Conservation (phyloP, 2,888 invertebrate species). For the Taenaris catops region DNA sequence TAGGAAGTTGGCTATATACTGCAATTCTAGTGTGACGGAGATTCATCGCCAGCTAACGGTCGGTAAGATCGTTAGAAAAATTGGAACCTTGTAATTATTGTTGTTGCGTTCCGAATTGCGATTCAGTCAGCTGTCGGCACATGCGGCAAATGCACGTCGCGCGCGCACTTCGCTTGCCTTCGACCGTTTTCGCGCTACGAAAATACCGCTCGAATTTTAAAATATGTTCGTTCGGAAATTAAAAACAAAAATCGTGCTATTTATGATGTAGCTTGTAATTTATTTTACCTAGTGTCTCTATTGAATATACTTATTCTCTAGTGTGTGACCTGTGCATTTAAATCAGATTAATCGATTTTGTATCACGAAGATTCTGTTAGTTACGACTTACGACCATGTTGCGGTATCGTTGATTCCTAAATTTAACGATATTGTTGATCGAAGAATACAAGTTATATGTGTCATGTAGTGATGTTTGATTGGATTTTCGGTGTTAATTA, state of each 20-base stretch:
- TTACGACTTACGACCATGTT: slow-evolving; percentile 12
- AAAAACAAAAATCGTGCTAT: slow-evolving; percentile 1
- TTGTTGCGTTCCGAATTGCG: slow-evolving; percentile 66
- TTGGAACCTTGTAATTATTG: slow-evolving; percentile 56
- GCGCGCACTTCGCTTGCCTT: slow-evolving; percentile 53
- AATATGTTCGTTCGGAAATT: slow-evolving; percentile 16
- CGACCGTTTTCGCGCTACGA: slow-evolving; percentile 32
- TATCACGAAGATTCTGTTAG: slow-evolving; percentile 22
- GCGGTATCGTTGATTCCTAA: slow-evolving; percentile 18
- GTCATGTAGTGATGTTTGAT: slow-evolving; percentile 34
- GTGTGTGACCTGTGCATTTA: slow-evolving; percentile 14
- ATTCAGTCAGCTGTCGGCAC: slow-evolving; percentile 76
- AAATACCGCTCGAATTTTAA: slow-evolving; percentile 25
- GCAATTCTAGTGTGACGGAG: slow-evolving; percentile 32
- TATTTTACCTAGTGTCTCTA: not conserved
- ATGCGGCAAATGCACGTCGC: slow-evolving; percentile 67
- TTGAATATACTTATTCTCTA: not conserved
- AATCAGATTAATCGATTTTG: slow-evolving; percentile 20
- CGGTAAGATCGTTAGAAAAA: slow-evolving; percentile 52
- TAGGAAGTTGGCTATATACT: slow-evolving; percentile 49
- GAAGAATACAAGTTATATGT: slow-evolving; percentile 20
- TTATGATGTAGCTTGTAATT: not conserved
- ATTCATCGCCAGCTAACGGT: slow-evolving; percentile 30
- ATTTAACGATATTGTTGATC: slow-evolving; percentile 21
- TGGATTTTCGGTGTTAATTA: slow-evolving; percentile 23